Evolutionary conservation across 2,888 invertebrate species (phyloP).

Genomic region (Drosophila phalerata): DNA sequence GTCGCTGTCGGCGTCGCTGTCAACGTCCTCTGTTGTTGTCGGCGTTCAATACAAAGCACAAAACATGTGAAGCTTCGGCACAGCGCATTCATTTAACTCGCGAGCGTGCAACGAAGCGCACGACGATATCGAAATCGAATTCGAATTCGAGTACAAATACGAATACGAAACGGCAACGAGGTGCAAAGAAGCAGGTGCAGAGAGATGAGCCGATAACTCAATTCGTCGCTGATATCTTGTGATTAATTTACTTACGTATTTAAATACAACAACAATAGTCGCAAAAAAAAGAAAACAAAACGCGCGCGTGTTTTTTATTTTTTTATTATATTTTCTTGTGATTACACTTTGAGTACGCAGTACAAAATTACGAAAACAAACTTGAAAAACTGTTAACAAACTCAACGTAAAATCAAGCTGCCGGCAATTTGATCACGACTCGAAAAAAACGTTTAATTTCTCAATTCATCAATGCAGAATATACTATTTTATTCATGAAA

Average conservation of each 20-base stretch:
- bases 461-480: too few relatives aligned
- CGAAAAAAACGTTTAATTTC: slow-evolving; percentile 19
- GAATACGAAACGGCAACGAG: slow-evolving; percentile 19
- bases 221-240: slow-evolving; percentile 62
- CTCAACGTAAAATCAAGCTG: slow-evolving; percentile 64
- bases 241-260: slow-evolving; percentile 57
- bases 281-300: slow-evolving; percentile 18
- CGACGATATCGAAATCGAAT: slow-evolving; percentile 15
- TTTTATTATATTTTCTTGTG: slow-evolving; percentile 23
- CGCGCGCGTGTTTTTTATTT: slow-evolving; percentile 37
- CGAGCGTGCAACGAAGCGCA: slow-evolving; percentile 66
- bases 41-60: slow-evolving; percentile 34
- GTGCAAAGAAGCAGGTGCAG: slow-evolving; percentile 28
- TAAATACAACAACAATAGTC: slow-evolving; percentile 23
- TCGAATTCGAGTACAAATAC: neutral
- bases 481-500: too few relatives aligned
- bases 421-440: slow-evolving; percentile 47
- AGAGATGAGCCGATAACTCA: slow-evolving; percentile 70
- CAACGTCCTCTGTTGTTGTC: neutral
- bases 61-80: slow-evolving; percentile 64
- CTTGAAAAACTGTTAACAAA: slow-evolving; percentile 28
- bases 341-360: slow-evolving; percentile 52
- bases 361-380: slow-evolving; percentile 42
- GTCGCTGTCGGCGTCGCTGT: slow-evolving; percentile 5
- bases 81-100: slow-evolving; percentile 67